A percentile compares a stretch with the other conserved stretches of the same genome.
phyloP scores from a whole-genome alignment of 2,888 invertebrate species.

The Autographa pulchrina region DNA sequence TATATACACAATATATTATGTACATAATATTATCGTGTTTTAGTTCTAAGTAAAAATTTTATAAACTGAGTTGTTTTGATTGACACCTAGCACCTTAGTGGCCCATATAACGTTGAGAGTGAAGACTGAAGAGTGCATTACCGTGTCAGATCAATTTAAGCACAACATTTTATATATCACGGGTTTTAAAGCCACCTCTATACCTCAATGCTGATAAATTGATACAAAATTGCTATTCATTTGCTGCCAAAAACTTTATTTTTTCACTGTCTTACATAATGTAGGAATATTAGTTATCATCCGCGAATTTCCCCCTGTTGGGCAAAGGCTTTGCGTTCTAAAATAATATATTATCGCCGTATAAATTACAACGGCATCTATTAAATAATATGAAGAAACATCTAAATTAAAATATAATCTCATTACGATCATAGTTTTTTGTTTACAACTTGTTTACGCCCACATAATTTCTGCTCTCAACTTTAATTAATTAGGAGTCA shows the following conservation, averaged over 20 bases:
- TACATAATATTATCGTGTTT: slow-evolving; percentile 20
- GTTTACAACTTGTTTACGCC: background rate
- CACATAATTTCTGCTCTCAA: background rate
- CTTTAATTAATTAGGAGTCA: background rate
- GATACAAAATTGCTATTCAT: background rate
- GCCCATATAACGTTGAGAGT: slow-evolving; percentile 11
- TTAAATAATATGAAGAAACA: background rate
- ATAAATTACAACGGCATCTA: background rate
- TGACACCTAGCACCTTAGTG: slow-evolving; percentile 34
- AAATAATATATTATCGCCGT: background rate
- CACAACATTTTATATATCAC: slow-evolving; percentile 27
- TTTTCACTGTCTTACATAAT: too few species aligned
- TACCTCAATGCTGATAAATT: background rate
- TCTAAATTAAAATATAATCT: background rate
- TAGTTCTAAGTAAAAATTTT: slow-evolving; percentile 41
- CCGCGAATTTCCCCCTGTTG: too few species aligned
- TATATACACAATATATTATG: too few species aligned
- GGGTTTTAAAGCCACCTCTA: background rate
- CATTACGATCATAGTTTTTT: background rate
- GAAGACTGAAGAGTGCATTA: slow-evolving; percentile 47
- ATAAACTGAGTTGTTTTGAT: slow-evolving; percentile 48
- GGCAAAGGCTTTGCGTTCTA: too few species aligned
- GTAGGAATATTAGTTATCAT: too few species aligned
- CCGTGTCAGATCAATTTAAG: slow-evolving; percentile 44
- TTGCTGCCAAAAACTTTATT: background rate